Conservation (phyloP, 1,140 invertebrate species). For the Brachionus asplanchnoidis region DNA sequence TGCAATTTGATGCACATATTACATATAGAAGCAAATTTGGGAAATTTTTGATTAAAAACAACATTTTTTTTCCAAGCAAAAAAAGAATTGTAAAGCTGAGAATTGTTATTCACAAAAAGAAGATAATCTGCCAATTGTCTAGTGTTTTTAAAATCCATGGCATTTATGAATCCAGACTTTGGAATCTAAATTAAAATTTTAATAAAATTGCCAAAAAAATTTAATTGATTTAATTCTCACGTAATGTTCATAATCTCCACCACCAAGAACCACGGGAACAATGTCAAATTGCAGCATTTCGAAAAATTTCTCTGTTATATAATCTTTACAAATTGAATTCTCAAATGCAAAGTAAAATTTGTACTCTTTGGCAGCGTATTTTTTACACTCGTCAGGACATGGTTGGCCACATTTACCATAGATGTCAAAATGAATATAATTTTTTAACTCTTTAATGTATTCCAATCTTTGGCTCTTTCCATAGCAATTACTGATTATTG, state of each 20-base stretch:
- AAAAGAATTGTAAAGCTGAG: not conserved
- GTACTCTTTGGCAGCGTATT: not conserved
- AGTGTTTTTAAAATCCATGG: slow-evolving; percentile 39
- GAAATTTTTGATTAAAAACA: not conserved
- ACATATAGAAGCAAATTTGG: not conserved
- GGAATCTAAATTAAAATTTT: slow-evolving; percentile 14
- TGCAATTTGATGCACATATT: not conserved
- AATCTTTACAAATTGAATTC: slow-evolving; percentile 43
- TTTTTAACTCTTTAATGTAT: not conserved
- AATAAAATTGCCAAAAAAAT: not conserved
- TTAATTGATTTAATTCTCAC: not conserved
- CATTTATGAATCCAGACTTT: slow-evolving; percentile 34
- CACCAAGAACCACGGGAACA: slow-evolving; percentile 42
- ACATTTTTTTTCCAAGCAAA: slow-evolving; percentile 23
- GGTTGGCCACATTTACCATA: not conserved
- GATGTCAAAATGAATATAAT: not conserved
- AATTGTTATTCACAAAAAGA: slow-evolving; percentile 30
- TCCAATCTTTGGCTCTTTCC: not conserved
- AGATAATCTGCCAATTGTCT: slow-evolving; percentile 43
- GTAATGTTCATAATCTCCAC: slow-evolving; percentile 2
- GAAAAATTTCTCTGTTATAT: slow-evolving; percentile 44
- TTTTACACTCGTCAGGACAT: not conserved
- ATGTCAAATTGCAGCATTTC: not conserved
- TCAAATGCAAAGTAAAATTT: slow-evolving; percentile 45
- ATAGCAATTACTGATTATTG: not conserved